A percentile compares a stretch with the other conserved stretches of the same genome.
phyloP scores from a whole-genome alignment of 2,797 vertebrate species.

The Clarias pachynema region DNA sequence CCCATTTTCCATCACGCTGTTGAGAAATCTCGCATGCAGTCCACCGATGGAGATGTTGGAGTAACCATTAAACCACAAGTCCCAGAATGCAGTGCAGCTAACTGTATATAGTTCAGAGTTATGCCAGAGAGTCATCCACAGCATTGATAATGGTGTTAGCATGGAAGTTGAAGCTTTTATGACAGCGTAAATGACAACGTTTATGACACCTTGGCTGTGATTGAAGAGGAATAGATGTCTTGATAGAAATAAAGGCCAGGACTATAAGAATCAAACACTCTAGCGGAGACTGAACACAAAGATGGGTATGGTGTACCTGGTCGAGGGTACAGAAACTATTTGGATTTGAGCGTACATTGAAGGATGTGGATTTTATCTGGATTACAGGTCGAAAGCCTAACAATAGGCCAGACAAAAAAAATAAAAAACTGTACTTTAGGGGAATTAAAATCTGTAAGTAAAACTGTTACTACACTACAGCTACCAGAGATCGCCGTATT shows the following conservation, averaged over 20 bases:
- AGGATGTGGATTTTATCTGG: neutral
- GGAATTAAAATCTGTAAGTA: neutral
- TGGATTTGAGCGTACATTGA: neutral
- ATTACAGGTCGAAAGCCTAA: neutral
- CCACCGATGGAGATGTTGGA: neutral
- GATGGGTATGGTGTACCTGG: neutral
- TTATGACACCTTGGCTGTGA: too few relatives aligned
- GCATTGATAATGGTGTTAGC: neutral
- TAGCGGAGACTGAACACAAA: too few relatives aligned
- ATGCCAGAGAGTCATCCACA: neutral
- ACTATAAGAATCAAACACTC: neutral
- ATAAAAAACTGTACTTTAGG: neutral
- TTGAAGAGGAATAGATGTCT: neutral
- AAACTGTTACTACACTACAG: neutral
- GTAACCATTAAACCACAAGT: neutral
- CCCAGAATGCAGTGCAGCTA: neutral
- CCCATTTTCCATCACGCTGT: neutral
- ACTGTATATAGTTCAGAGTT: neutral
- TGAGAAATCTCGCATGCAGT: neutral
- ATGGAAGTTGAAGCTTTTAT: neutral
- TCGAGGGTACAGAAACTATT: neutral
- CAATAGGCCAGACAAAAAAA: neutral
- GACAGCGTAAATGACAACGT: neutral
- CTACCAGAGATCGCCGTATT: neutral
- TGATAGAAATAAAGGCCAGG: neutral